A percentile compares a stretch with the other conserved stretches of the same genome.
Conservation (phyloP, 2,113 vertebrate species). For the Dasypus novemcinctus region DNA sequence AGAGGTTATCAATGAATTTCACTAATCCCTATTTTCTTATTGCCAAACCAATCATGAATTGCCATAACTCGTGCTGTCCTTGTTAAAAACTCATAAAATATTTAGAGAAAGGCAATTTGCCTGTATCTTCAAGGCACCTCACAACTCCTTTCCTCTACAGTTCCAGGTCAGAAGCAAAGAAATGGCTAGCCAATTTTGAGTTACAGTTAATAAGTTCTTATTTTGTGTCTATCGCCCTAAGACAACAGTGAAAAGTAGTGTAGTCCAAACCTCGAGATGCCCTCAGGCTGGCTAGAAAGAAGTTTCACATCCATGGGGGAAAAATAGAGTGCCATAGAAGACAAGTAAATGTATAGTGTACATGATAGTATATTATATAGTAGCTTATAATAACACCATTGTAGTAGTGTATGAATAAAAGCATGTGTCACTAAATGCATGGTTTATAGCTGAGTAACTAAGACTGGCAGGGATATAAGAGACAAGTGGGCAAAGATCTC, state of each 20-base stretch:
- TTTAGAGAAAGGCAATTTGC: not conserved
- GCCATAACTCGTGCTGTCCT: not conserved
- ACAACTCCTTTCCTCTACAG: not conserved
- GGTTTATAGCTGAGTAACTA: not conserved
- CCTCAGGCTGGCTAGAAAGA: not conserved
- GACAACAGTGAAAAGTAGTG: not conserved
- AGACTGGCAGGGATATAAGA: accelerated
- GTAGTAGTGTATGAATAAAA: accelerated
- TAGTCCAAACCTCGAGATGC: not conserved
- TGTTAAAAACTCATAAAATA: not conserved
- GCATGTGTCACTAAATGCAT: not conserved
- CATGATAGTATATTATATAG: no score
- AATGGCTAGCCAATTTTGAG: not conserved
- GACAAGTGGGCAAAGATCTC: not conserved
- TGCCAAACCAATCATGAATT: not conserved
- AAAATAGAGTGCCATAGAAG: not conserved
- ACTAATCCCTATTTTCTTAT: not conserved
- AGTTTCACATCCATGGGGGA: not conserved
- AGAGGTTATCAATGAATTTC: not conserved
- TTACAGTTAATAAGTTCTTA: not conserved
- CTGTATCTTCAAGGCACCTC: not conserved
- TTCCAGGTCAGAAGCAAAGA: not conserved
- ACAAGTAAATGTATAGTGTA: not conserved
- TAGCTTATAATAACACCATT: no score
- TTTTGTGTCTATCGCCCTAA: not conserved